Percentiles rank a stretch among this genome's conserved stretches.
phyloP scores from a whole-genome alignment of 2,888 invertebrate species.

The Zele albiditarsus region DNA sequence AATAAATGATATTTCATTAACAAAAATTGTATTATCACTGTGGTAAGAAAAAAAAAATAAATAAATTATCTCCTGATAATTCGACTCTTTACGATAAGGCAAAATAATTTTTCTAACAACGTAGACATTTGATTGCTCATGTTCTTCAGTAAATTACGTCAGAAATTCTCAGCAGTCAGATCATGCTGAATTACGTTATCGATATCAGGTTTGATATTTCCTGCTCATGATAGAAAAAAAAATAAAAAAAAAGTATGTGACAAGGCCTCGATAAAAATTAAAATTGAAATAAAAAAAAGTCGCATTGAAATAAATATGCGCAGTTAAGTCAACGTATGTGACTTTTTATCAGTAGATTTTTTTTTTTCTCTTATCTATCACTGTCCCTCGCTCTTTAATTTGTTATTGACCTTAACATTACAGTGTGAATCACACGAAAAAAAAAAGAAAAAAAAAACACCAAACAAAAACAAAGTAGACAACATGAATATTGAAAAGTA shows the following conservation, averaged over 20 bases:
- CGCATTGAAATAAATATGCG: not conserved
- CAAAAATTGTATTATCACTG: no score
- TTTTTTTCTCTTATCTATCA: not conserved
- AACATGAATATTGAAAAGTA: not conserved
- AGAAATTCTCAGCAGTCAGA: slow-evolving; percentile 4
- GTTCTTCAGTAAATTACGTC: slow-evolving; percentile 39
- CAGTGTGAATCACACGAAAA: not conserved
- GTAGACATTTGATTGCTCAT: not conserved
- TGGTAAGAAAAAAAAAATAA: no score
- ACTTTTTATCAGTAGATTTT: slow-evolving; percentile 2
- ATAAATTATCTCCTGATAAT: no score
- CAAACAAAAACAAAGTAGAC: no score
- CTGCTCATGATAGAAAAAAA: slow-evolving; percentile 18
- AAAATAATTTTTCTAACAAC: not conserved
- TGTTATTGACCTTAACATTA: slow-evolving; percentile 17
- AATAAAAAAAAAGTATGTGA: slow-evolving; percentile 18
- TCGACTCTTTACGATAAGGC: no score
- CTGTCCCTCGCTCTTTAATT: not conserved
- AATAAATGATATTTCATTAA: no score
- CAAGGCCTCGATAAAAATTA: not conserved
- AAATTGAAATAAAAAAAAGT: not conserved
- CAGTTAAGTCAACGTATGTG: slow-evolving; percentile 2
- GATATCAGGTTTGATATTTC: slow-evolving; percentile 24
- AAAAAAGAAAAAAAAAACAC: no score
- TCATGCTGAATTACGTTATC: slow-evolving; percentile 33